Conservation (phyloP, 2,113 vertebrate species). For the Tetrao urogallus region DNA sequence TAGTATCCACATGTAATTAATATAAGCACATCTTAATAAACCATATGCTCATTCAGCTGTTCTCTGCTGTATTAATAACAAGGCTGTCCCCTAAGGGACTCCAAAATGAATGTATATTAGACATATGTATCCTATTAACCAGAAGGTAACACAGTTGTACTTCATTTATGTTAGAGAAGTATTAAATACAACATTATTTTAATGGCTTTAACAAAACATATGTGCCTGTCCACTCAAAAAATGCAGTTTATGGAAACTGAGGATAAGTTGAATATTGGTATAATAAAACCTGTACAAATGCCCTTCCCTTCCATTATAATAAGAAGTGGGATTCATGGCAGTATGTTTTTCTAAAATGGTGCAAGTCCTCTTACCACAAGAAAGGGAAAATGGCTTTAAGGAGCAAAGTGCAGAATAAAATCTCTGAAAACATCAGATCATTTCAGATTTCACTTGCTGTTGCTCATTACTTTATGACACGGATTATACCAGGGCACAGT, state of each 20-base stretch:
- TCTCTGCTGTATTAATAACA: conserved; percentile 72
- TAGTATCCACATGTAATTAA: conserved; percentile 69
- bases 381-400: not conserved
- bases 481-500: not conserved
- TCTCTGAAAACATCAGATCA: not conserved
- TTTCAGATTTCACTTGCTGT: conserved; percentile 18
- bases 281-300: not conserved
- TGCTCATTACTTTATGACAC: not conserved
- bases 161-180: conserved; percentile 60
- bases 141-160: conserved; percentile 60
- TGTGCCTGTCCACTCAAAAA: conserved; percentile 19
- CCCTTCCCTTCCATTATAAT: not conserved
- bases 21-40: conserved; percentile 75
- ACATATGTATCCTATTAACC: conserved; percentile 39
- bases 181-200: conserved; percentile 64
- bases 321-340: not conserved
- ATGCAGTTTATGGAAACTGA: not conserved
- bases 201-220: conserved; percentile 60
- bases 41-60: conserved; percentile 79
- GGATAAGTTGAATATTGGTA: not conserved
- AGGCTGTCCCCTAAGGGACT: conserved; percentile 64
- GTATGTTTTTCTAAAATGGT: not conserved
- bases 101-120: conserved; percentile 69
- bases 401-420: not conserved
- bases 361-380: not conserved